phyloP scores from a whole-genome alignment of 2,797 vertebrate species.

The Lophotriccus pileatus region DNA sequence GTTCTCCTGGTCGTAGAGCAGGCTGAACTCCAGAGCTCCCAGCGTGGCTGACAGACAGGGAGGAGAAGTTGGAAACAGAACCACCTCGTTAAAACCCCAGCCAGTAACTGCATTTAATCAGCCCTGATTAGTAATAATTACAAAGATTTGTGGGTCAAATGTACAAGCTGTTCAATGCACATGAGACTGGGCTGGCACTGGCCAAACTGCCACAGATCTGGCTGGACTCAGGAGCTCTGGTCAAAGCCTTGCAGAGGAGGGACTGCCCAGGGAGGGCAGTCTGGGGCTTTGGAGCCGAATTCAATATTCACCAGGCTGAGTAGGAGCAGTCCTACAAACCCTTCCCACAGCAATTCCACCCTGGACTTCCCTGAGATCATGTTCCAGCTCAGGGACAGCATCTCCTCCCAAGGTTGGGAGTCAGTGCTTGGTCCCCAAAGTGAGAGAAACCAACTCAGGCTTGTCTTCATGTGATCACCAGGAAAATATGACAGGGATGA shows the following conservation, averaged over 20 bases:
- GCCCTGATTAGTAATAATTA: background rate
- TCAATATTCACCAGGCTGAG: too few relatives aligned
- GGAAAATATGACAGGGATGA: background rate
- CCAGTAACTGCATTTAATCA: background rate
- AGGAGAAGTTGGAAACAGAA: background rate
- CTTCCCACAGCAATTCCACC: background rate
- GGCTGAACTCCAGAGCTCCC: slow-evolving; percentile 91
- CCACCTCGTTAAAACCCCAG: background rate
- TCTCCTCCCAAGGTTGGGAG: background rate
- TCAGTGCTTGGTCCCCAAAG: rapidly evolving
- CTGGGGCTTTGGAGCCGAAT: background rate
- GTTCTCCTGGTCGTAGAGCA: slow-evolving; percentile 87
- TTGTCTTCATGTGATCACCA: background rate
- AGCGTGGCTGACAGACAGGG: slow-evolving; percentile 82
- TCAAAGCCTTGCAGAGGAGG: background rate
- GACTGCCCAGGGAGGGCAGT: background rate
- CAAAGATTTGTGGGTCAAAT: background rate
- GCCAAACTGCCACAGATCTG: background rate
- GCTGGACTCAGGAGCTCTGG: background rate
- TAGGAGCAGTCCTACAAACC: background rate
- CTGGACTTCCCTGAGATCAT: rapidly evolving
- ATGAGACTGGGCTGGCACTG: rapidly evolving
- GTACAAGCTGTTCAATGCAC: background rate
- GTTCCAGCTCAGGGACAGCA: rapidly evolving
- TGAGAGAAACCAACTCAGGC: background rate